Evolutionary conservation across 2,888 invertebrate genomes (phyloP).

Genomic region (Noctua janthe): DNA sequence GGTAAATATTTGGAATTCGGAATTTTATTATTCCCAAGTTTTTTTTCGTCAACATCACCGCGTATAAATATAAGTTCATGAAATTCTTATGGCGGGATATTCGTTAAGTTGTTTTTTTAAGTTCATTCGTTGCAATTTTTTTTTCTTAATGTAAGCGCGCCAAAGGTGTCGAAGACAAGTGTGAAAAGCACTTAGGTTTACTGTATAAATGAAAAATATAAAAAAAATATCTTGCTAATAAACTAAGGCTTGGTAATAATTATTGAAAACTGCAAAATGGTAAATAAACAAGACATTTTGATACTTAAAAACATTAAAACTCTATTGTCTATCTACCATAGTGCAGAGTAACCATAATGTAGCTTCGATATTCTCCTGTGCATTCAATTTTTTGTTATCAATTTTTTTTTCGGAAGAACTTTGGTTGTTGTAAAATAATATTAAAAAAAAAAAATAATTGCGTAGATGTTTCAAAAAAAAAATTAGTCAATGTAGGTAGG

Average conservation of each 20-base stretch:
- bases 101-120: slow-evolving; percentile 87
- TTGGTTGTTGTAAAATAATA: slow-evolving; percentile 86
- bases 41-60: background rate
- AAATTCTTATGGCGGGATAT: slow-evolving; percentile 75
- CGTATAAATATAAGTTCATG: slow-evolving; percentile 68
- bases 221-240: slow-evolving; percentile 84
- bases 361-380: slow-evolving; percentile 58
- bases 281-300: slow-evolving; percentile 40
- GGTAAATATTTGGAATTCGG: background rate
- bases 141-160: slow-evolving; percentile 85
- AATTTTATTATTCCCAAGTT: slow-evolving; percentile 11
- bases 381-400: slow-evolving; percentile 66
- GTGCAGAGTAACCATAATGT: slow-evolving; percentile 42
- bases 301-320: slow-evolving; percentile 35
- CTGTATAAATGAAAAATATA: slow-evolving; percentile 86
- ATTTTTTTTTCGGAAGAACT: slow-evolving; percentile 68
- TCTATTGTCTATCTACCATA: slow-evolving; percentile 33
- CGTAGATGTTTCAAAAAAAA: slow-evolving; percentile 68
- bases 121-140: slow-evolving; percentile 85
- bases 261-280: slow-evolving; percentile 61
- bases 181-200: slow-evolving; percentile 76
- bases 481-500: slow-evolving; percentile 72
- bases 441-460: slow-evolving; percentile 65
- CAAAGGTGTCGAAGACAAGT: slow-evolving; percentile 83
- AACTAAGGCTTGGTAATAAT: slow-evolving; percentile 75